phyloP scores from a whole-genome alignment of 1,140 invertebrate species.

The Melanaphis sacchari region DNA sequence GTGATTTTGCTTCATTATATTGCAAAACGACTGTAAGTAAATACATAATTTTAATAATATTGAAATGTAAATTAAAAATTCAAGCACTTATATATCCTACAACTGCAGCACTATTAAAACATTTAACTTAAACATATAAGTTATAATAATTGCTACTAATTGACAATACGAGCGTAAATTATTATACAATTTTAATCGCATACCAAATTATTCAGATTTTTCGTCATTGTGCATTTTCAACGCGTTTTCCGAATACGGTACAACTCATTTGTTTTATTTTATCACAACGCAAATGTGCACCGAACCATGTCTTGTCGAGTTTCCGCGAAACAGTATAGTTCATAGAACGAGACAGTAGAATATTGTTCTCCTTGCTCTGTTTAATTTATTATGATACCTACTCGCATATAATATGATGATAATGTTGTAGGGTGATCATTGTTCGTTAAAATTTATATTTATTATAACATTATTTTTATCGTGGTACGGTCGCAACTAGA shows the following conservation, averaged over 20 bases:
- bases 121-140: not conserved
- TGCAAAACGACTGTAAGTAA: too few relatives aligned
- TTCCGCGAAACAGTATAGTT: not conserved
- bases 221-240: not conserved
- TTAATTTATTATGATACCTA: not conserved
- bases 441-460: not conserved
- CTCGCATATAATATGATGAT: not conserved
- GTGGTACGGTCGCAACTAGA: not conserved
- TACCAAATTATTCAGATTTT: not conserved
- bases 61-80: too few relatives aligned
- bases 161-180: not conserved
- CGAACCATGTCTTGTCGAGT: not conserved
- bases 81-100: too few relatives aligned
- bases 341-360: not conserved
- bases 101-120: not conserved
- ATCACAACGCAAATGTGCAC: not conserved
- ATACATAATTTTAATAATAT: too few relatives aligned
- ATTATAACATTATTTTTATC: not conserved
- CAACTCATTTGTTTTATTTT: not conserved
- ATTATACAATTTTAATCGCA: not conserved
- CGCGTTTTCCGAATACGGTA: not conserved
- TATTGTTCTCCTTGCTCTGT: not conserved
- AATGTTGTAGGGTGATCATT: not conserved
- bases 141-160: not conserved
- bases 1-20: too few relatives aligned